Evolutionary conservation across 2,888 invertebrate genomes (phyloP), one percentile per base, ranked within the genome.

Genomic region (Lasioglossum pauxillum): DNA sequence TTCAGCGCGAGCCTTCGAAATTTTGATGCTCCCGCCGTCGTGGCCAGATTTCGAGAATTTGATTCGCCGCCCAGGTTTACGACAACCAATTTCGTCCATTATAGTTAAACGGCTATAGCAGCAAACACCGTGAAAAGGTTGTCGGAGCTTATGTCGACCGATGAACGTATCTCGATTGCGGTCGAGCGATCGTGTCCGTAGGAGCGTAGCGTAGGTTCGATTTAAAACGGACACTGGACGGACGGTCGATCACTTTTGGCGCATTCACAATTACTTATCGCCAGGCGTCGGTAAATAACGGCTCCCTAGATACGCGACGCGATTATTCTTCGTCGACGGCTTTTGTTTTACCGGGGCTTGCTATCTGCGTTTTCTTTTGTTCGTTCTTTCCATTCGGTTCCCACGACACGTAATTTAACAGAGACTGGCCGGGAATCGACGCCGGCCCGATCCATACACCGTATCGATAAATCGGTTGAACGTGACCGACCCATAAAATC

Each of bases 241-340:
- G 44, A 75, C 69, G 76, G 53, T 77, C 77, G 85, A 81, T 86
- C 78, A 81, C 78, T 86, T 85, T 85, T 78, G 80, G 80, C 69
- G 77, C 78, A 35, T 81, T 84, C 75, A 75, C 78, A 78, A 84
- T 84, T 81, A 85, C 85, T 85, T 85, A 81, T 86, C 75, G 77
- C 49, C 31, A 41, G 5, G 49, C 69, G 53, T 31, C 75, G 75
- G 76, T 85, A 78, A 86, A 86, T 86, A 86, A 86, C 85, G 74
- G 81, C 75, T 73, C 69, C 75, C 75, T 57, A 78, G 82, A 83
- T 82, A 89, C 89, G 77, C 73, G 74, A 72, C 41, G 75, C 77
- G 78, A 77, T 78, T 75, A 75, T 74, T 80, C 80, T 78, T 72
- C 75, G 53, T 75, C 76, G 49, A 53, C 80, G 69, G 75, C 74